These are phyloP conservation scores for Austrofundulus limnaeus DNA, from an alignment of 2,113 vertebrate species.

Conservation along the genomic window DNA sequence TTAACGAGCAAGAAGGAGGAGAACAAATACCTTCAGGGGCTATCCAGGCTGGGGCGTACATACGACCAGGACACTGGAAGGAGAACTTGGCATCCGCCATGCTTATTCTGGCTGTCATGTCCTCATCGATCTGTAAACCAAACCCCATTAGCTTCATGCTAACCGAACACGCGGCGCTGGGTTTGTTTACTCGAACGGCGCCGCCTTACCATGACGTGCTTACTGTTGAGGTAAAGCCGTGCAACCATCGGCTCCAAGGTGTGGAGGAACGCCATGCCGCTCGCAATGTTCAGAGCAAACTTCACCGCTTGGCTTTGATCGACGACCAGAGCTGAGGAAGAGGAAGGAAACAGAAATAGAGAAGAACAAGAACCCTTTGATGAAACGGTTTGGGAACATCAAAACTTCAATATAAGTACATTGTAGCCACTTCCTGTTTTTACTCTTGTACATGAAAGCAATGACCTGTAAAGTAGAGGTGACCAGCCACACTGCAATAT, in stretches of 20 bases:
- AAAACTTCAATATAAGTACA: background rate
- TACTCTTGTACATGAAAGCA: background rate
- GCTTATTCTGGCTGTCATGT: constrained; percentile 97
- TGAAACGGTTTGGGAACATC: background rate
- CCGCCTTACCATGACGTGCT: constrained; percentile 91
- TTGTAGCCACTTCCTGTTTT: background rate
- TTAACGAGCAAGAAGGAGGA: constrained; percentile 10
- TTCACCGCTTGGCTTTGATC: constrained; percentile 97
- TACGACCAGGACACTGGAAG: constrained; percentile 96
- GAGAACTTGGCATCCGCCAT: constrained; percentile 98
- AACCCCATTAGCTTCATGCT: too few species aligned
- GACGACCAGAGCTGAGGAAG: constrained; percentile 89
- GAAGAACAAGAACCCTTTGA: background rate
- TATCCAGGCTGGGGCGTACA: constrained; percentile 97
- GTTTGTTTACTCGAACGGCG: too few species aligned
- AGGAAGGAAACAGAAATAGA: background rate
- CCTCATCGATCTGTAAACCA: constrained; percentile 89
- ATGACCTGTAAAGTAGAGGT: background rate
- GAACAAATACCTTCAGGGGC: constrained; percentile 89
- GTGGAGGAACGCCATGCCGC: constrained; percentile 97
- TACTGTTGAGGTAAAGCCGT: constrained; percentile 95
- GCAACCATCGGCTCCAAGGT: constrained; percentile 96
- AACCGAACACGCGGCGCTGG: too few species aligned
- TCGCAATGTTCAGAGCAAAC: constrained; percentile 92
- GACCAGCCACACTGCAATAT: too few species aligned